These are phyloP conservation scores for Ceratitis capitata DNA, from an alignment of 1,140 invertebrate species.

Conservation along the genomic window DNA sequence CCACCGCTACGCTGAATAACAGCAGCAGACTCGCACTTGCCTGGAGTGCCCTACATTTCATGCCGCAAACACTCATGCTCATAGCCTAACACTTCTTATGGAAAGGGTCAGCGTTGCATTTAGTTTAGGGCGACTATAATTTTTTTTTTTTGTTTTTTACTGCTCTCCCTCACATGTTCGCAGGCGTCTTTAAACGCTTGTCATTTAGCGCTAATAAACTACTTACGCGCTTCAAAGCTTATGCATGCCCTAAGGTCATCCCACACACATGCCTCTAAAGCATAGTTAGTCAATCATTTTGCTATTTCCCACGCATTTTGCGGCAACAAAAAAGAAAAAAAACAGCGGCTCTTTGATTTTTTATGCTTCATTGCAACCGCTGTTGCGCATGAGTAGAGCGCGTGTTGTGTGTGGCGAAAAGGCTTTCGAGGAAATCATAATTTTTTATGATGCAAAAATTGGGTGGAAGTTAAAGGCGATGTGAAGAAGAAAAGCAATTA, in stretches of 20 bases:
- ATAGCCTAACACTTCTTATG: neutral
- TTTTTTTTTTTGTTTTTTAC: too few species aligned
- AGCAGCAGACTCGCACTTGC: neutral
- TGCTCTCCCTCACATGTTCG: neutral
- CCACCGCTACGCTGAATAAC: neutral
- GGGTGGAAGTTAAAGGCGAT: neutral
- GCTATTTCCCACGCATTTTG: conserved; percentile 36
- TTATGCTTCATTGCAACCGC: neutral
- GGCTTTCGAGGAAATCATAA: neutral
- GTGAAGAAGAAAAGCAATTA: neutral
- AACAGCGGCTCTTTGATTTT: conserved; percentile 11
- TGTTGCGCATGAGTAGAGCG: neutral
- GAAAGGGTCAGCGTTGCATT: neutral
- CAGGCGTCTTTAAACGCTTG: conserved; percentile 30
- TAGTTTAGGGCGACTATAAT: conserved; percentile 3
- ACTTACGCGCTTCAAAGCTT: neutral
- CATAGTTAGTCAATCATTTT: conserved; percentile 11
- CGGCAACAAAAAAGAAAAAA: too few species aligned
- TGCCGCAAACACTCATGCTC: neutral
- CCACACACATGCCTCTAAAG: neutral
- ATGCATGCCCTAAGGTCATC: neutral
- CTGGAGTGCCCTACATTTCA: neutral
- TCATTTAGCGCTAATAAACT: conserved; percentile 31
- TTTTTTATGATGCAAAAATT: conserved; percentile 30
- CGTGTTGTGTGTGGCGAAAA: neutral